Conservation (phyloP, 2,113 vertebrate genomes). For the Microtus montanus region DNA sequence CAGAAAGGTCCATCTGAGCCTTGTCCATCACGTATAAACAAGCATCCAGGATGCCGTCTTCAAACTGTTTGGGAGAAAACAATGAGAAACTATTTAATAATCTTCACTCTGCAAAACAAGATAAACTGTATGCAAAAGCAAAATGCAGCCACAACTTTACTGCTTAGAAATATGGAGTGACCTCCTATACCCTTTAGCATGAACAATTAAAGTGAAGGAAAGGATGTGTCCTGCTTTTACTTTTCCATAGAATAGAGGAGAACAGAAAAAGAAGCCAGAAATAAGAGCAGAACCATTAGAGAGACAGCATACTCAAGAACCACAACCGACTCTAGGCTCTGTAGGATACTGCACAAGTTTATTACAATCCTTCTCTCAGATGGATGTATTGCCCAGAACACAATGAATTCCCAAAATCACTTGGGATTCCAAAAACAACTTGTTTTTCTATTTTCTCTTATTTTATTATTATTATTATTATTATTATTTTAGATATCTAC, state of each 20-base stretch:
- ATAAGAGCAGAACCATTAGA: constrained; percentile 52
- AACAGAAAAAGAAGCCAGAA: constrained; percentile 59
- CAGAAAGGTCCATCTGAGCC: constrained; percentile 92
- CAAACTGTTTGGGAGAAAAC: constrained; percentile 88
- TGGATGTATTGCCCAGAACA: neutral
- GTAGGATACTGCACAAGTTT: constrained; percentile 64
- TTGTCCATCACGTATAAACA: constrained; percentile 95
- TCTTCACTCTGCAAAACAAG: constrained; percentile 28
- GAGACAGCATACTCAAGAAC: neutral
- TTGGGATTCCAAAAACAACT: constrained; percentile 17
- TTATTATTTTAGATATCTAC: neutral
- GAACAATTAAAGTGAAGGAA: constrained; percentile 5
- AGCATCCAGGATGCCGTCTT: constrained; percentile 92
- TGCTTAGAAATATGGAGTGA: constrained; percentile 58
- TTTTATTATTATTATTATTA: neutral
- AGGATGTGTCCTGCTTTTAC: constrained; percentile 43
- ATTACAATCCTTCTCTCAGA: constrained; percentile 51
- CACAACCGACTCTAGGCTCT: constrained; percentile 58
- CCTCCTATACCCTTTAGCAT: neutral
- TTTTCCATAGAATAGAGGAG: constrained; percentile 53
- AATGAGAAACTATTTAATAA: neutral
- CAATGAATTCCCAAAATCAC: constrained; percentile 19
- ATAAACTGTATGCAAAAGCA: constrained; percentile 9
- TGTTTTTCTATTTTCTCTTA: neutral
- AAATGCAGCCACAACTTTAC: constrained; percentile 1